Conservation (phyloP, 2,888 invertebrate species). For the Hydrotaea cyrtoneurina region DNA sequence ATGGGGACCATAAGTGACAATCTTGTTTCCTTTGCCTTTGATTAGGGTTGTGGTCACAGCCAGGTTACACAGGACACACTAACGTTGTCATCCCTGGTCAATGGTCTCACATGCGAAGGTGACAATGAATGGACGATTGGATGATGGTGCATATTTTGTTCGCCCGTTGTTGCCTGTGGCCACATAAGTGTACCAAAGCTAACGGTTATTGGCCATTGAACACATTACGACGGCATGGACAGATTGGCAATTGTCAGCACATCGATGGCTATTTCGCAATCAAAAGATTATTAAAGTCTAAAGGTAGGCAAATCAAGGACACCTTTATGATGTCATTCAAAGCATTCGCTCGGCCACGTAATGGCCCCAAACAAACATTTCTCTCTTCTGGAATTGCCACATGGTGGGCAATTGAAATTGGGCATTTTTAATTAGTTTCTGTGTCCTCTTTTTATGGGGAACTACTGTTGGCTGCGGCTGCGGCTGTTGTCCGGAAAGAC, state of each 20-base stretch:
- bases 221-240: neutral
- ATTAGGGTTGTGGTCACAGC: slow-evolving; percentile 64
- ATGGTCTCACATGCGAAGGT: too few relatives aligned
- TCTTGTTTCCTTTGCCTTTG: slow-evolving; percentile 62
- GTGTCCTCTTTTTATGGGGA: neutral
- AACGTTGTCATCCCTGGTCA: too few relatives aligned
- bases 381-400: too few relatives aligned
- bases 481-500: neutral
- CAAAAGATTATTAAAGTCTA: slow-evolving; percentile 64
- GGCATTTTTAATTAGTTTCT: slow-evolving; percentile 33
- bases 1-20: slow-evolving; percentile 62
- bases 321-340: slow-evolving; percentile 36
- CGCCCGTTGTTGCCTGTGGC: too few relatives aligned
- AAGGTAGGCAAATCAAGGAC: slow-evolving; percentile 55
- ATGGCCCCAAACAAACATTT: slow-evolving; percentile 4
- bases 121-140: too few relatives aligned
- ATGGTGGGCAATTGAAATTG: slow-evolving; percentile 27
- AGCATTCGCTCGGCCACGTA: neutral
- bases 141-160: too few relatives aligned
- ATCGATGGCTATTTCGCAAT: slow-evolving; percentile 45
- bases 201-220: slow-evolving; percentile 63
- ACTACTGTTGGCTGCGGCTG: too few relatives aligned
- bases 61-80: neutral
- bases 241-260: slow-evolving; percentile 47
- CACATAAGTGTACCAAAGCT: slow-evolving; percentile 61